A percentile compares a stretch with the other conserved stretches of the same genome.
Evolutionary conservation across 2,888 invertebrate genomes (phyloP).

Genomic region (Oligia strigilis): DNA sequence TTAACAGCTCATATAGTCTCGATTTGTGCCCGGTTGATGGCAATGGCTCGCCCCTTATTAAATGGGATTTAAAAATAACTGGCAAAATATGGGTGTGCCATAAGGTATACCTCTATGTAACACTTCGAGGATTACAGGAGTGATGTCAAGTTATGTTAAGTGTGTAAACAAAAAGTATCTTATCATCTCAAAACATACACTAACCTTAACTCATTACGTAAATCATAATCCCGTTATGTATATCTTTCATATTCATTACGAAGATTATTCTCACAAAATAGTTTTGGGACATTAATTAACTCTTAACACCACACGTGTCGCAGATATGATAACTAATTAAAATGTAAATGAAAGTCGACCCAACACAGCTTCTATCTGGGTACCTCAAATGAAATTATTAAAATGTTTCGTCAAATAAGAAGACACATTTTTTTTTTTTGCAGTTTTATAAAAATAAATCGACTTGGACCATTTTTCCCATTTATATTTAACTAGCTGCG

Average conservation of each 20-base stretch:
- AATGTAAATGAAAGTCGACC: slow-evolving; percentile 63
- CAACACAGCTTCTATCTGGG: slow-evolving; percentile 36
- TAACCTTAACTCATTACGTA: slow-evolving; percentile 25
- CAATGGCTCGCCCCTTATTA: neutral
- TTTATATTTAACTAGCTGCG: no score
- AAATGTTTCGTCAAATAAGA: slow-evolving; percentile 27
- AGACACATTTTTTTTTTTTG: neutral
- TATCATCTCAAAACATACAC: slow-evolving; percentile 17
- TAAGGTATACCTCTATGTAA: neutral
- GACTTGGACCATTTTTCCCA: no score
- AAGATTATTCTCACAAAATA: slow-evolving; percentile 48
- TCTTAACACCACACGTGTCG: slow-evolving; percentile 51
- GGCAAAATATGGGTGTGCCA: neutral
- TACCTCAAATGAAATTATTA: slow-evolving; percentile 44
- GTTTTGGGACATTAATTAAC: slow-evolving; percentile 56
- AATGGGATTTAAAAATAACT: neutral
- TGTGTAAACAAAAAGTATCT: neutral
- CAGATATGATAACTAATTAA: slow-evolving; percentile 60
- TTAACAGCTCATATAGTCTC: no score
- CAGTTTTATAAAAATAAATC: no score
- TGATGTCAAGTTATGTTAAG: neutral
- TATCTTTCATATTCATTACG: slow-evolving; percentile 40
- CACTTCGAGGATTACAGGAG: neutral
- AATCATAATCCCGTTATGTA: slow-evolving; percentile 17
- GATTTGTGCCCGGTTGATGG: neutral